Conservation (phyloP, 2,797 vertebrate genomes). For the Phrynocephalus vlangalii region DNA sequence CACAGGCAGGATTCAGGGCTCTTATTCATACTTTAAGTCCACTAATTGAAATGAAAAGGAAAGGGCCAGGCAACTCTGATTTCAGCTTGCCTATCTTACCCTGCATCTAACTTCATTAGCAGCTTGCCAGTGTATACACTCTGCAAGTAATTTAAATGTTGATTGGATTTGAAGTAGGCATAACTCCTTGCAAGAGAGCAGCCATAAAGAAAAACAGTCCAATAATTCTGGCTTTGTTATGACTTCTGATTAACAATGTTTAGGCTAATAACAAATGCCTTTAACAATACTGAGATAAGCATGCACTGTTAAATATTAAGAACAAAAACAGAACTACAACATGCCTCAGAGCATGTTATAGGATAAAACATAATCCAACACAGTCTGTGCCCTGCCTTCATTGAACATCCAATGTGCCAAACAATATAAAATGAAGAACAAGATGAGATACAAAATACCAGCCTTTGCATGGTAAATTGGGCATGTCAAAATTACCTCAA, state of each 20-base stretch:
- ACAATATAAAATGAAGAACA: background rate
- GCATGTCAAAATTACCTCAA: background rate
- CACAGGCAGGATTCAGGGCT: too few species aligned
- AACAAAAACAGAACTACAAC: background rate
- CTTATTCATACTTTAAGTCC: background rate
- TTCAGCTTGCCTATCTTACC: background rate
- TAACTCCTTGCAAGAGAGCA: background rate
- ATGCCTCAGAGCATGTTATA: background rate
- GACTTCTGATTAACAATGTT: slow-evolving; percentile 2
- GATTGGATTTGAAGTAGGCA: background rate
- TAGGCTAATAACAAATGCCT: background rate
- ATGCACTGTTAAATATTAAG: background rate
- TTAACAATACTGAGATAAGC: background rate
- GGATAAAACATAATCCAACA: background rate
- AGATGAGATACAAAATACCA: background rate
- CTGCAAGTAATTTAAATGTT: background rate
- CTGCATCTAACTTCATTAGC: background rate
- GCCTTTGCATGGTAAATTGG: background rate
- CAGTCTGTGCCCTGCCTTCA: background rate
- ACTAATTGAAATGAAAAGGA: too few species aligned
- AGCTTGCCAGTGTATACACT: background rate
- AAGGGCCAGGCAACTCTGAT: too few species aligned
- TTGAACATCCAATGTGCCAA: background rate
- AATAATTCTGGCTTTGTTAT: slow-evolving; percentile 1
- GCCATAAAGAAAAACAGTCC: background rate